Base-by-base conservation (phyloP, 2,888 invertebrate genomes). In the Morpho helenor region DNA sequence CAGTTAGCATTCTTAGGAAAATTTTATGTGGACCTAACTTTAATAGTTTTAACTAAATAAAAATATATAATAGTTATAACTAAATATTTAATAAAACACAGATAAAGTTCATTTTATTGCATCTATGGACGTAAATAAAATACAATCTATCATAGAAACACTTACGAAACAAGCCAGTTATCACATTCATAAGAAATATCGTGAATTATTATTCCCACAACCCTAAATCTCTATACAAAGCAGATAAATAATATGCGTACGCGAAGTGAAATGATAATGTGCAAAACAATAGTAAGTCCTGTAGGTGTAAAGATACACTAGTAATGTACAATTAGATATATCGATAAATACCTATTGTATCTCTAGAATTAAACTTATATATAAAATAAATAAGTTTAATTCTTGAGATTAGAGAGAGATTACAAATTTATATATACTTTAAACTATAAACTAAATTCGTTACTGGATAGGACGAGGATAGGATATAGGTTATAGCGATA, bases 181-280 rank as follows among this genome's bases (percentile, higher is more conserved):
- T 77, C 74, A 70, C 71, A 67, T 66, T 65, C 68, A 63, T 65
- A 57, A 58, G 62, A 62, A 62, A 63, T 65, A 65, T 62, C 65
- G 62, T 66, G 63, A 66, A 64, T 61, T 65, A 66, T 67, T 50
- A 59, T 71, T 73, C 74, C 63, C 65, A 71, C 70, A 72, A 75
- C 75, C 75, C 76, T 83, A 85, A 86, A 84, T 84, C 83, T 80
- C 71, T 71, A 70, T 73, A 72, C 74, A 72, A 76, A 70, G 71
- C 67, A 73, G 72, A 84, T 84, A 84, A 84, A 84, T 84, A 74
- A 82, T 70, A 66, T 70, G 75, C 80, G 78, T 80, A 76, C 68
- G 75, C 74, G 72, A 74, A 80, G 80, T 79, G 76, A 80, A 84
- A 84, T 84, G 87, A 87, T 87, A 86, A 87, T 82, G 79, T 77